Base-by-base conservation (phyloP, 2,888 invertebrate species). In the Baronia brevicornis region DNA sequence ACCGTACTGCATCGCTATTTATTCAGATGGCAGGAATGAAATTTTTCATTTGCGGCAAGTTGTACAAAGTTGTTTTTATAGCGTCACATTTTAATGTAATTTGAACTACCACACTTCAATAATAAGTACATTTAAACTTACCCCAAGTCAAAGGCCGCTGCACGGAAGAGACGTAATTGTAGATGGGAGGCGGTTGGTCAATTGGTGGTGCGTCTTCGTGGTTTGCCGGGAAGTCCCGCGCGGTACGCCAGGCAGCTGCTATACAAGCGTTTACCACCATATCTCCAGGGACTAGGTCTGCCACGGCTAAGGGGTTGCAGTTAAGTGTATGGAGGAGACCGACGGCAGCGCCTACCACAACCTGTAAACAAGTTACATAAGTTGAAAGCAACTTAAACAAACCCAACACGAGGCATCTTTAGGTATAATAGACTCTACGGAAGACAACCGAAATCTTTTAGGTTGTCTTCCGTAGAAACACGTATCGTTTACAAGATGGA, bases 141-240 rank as follows among this genome's bases (percentile, higher is more conserved):
- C 88, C 89, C 92, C 94, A 96, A 5, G 88, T 90, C 43, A 95
- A 84, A 0, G 94, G 92, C 43, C 90, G 90, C 49, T 93, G 88
- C 19, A 86, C 87, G 0, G 93, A 93, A 0, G 94, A 92, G n/a
- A 94, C 92, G 57, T 89, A 94, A 70, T 96, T 94, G 68, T 93
- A 95, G 1, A 96, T 88, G 0, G 90, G 87, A 0, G 80, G 80
- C 0, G 66, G 58, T 0, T 65, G 48, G 6, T 79, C 74, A 0
- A 54, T 45, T 0, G 75, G 71, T 0, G 77, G 72, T 0, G 73
- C 74, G 5, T 67, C 68, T 30, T 75, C 72, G 13, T 66, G 60
- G 46, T 82, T 79, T 2, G 67, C 63, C 1, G 67, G 67, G 38
- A 57, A 63, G 22, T 74, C 74, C 19, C 68, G 66, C 0, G 84